A percentile compares a stretch with the other conserved stretches of the same genome.
phyloP scores from a whole-genome alignment of 2,113 vertebrate genomes.

The Tupaia chinensis region DNA sequence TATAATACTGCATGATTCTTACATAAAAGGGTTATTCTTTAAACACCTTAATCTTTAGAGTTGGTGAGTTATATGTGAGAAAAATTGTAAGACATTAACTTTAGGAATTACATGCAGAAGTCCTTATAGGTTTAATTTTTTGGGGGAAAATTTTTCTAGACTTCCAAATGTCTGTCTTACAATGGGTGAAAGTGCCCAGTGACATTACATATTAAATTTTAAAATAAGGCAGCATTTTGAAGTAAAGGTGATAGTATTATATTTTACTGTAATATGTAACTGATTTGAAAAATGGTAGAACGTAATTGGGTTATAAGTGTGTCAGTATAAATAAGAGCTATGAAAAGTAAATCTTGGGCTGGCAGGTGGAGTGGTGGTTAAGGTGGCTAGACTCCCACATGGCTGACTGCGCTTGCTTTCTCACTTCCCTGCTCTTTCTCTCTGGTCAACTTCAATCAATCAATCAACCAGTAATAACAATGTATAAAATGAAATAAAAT shows the following conservation, averaged over 20 bases:
- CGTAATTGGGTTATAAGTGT: background rate
- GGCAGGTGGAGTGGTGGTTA: too few species aligned
- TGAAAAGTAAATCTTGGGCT: background rate
- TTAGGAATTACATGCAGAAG: slow-evolving; percentile 27
- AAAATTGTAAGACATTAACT: background rate
- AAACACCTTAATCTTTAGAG: background rate
- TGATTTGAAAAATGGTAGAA: slow-evolving; percentile 11
- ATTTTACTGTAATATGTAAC: background rate
- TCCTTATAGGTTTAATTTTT: background rate
- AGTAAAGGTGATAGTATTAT: background rate
- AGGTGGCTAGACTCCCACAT: too few species aligned
- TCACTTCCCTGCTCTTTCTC: too few species aligned
- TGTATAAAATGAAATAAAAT: too few species aligned
- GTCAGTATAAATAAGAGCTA: background rate
- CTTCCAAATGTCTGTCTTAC: background rate
- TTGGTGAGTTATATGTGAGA: slow-evolving; percentile 1
- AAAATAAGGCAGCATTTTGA: slow-evolving; percentile 16
- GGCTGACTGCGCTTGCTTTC: too few species aligned
- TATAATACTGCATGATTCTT: background rate
- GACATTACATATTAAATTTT: background rate
- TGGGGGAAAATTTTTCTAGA: slow-evolving; percentile 28
- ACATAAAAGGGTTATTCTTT: slow-evolving; percentile 8
- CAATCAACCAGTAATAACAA: too few species aligned
- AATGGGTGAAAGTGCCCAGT: background rate
- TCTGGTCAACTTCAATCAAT: too few species aligned